Percentiles rank a stretch among this genome's conserved stretches.
Conservation (phyloP, 1,140 invertebrate genomes). For the Triops cancriformis region DNA sequence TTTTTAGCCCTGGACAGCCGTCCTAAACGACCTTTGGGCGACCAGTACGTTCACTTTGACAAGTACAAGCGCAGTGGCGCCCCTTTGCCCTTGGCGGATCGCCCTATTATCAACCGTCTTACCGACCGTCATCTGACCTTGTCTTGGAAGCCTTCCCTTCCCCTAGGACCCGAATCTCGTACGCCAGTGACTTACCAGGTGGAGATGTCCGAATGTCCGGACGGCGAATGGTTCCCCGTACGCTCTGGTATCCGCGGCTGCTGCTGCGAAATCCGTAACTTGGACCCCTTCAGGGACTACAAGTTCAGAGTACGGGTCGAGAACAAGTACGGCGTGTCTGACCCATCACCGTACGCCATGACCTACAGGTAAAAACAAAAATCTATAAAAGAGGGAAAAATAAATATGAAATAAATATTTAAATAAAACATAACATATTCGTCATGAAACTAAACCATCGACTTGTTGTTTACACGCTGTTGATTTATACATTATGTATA, state of each 20-base stretch:
- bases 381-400: neutral
- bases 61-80: conserved; percentile 69
- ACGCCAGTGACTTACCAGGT: conserved; percentile 85
- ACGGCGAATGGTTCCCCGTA: conserved; percentile 78
- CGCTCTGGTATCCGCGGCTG: conserved; percentile 68
- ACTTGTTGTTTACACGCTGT: too few relatives aligned
- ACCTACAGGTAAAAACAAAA: conserved; percentile 51
- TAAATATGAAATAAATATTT: neutral
- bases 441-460: too few relatives aligned
- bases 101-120: conserved; percentile 80
- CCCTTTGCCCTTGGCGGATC: conserved; percentile 72
- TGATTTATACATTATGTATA: too few relatives aligned
- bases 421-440: conserved; percentile 22
- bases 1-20: conserved; percentile 56
- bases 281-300: conserved; percentile 80
- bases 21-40: conserved; percentile 58
- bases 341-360: conserved; percentile 77
- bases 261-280: conserved; percentile 69
- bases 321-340: conserved; percentile 93
- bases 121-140: conserved; percentile 72
- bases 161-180: conserved; percentile 53
- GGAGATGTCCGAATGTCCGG: conserved; percentile 78
- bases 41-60: conserved; percentile 75
- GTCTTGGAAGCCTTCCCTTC: conserved; percentile 84
- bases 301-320: conserved; percentile 88